Evolutionary conservation across 2,888 invertebrate genomes (phyloP), one percentile per base, ranked within the genome.

Genomic region (Dione juno): DNA sequence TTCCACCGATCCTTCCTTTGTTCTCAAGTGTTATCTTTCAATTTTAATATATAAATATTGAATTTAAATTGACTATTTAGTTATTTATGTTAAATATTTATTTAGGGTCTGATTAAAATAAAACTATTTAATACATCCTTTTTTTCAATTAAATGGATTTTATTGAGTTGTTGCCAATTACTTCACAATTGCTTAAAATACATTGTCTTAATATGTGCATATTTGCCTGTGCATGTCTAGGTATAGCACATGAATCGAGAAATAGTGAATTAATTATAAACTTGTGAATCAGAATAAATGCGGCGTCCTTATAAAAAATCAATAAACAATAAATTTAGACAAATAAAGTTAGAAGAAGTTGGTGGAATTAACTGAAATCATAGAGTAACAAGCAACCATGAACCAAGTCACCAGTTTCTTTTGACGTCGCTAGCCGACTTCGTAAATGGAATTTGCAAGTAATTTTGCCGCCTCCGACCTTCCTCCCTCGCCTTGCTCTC

Each of bases 381-480:
- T 67, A 65, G 50, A 65, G 67, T 71, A 71, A 69, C 68, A 67
- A 75, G 74, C 70, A 67, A 70, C 71, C 70, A 72, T 72, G 72
- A 67, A 70, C 71, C 70, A 72, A 73, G 72, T 76, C 75, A 81
- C 80, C 85, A 78, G 87, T 84, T 87, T 87, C 89, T 89, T 88
- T 85, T 86, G 87, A 84, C 75, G 76, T 72, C 84, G 86, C 86
- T 85, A 86, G 86, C 84, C 81, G 87, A 88, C 84, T 91, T 86
- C 82, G 90, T 89, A 93, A 93, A 92, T 92, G 90, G 90, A 92
- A 93, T 93, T 92, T 93, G 92, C 91, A 92, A 92, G 92, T 93
- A 93, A 93, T 93, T 92, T 89, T 82, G 80, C 83, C 86, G 82
- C 84, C 80, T 80, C 79, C 81, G 73, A 77, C 81, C 79, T 81